These are phyloP conservation scores for Coilia nasus DNA, from an alignment of 2,797 vertebrate genomes.

Conservation along the genomic window DNA sequence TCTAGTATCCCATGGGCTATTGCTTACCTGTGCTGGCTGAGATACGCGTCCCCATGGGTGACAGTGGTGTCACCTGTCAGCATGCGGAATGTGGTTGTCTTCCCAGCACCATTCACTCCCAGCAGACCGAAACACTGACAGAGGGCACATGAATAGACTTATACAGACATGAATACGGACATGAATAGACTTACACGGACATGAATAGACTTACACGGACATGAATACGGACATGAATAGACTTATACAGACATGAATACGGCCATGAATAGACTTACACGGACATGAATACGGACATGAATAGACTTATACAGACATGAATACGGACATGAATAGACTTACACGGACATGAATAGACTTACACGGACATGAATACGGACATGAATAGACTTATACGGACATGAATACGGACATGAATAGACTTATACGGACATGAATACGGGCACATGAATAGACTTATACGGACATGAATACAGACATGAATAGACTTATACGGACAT, in stretches of 20 bases:
- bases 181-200: neutral
- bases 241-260: too few relatives aligned
- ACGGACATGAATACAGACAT: too few relatives aligned
- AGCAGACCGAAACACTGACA: constrained; percentile 69
- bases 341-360: too few relatives aligned
- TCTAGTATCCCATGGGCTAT: constrained; percentile 8
- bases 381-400: too few relatives aligned
- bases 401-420: too few relatives aligned
- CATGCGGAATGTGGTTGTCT: constrained; percentile 83
- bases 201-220: neutral
- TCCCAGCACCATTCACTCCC: constrained; percentile 80
- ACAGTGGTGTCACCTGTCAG: constrained; percentile 78
- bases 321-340: too few relatives aligned
- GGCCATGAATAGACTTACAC: neutral
- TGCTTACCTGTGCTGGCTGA: constrained; percentile 73
- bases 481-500: too few relatives aligned
- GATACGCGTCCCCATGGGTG: constrained; percentile 76
- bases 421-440: too few relatives aligned
- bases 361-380: too few relatives aligned
- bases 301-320: neutral
- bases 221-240: too few relatives aligned
- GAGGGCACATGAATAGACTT: neutral
- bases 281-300: too few relatives aligned
- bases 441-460: neutral
- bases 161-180: neutral